Base-by-base conservation (phyloP, 2,797 vertebrate genomes). In the Staurois parvus region DNA sequence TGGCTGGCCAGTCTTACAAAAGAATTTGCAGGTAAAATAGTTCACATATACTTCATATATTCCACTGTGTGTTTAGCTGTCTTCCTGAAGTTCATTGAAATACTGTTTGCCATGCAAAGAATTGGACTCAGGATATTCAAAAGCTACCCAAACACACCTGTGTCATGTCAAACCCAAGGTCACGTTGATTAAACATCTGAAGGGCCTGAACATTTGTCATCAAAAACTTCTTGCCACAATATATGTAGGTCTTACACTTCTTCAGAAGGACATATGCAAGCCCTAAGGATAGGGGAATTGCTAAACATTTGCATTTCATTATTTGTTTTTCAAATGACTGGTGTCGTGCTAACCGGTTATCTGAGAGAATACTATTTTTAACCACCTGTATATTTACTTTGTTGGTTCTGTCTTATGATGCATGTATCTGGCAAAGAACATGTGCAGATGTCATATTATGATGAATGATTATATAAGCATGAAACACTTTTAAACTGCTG, bases 111-210 rank as follows among this genome's bases (percentile, higher is more conserved):
- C 88, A 83, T 70, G 73, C 90, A 90, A 64, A 91, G 88, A 88
- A 93, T 93, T 91, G 86, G 76, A 84, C 76, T 76, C 77, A 66
- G 87, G 85, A 84, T 73, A 89, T 84, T 88, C 84, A 85, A 91
- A 92, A 90, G 83, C 89, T 90, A 89, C 89, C 84, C 73, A 91
- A 94, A 92, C 92, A 93, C 91, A 95, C 91, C 93, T 93, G 93
- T 89, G 90, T 86, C 45, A 91, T 93, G 94, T 92, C 88, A 94
- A 90, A 93, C 91, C 88, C 87, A 85, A 93, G 88, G 93, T 90
- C 93, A 92, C 88, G 88, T 87, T 91, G 78, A 91, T 92, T 92
- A 94, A 95, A 92, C 91, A 92, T 83, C 85, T 91, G 87, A 89
- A 92, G 85, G 88, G 88, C 37, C 76, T 88, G 89, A 92, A 92